Evolutionary conservation across 2,888 invertebrate species (phyloP).

Genomic region (Microctonus aethiopoides): DNA sequence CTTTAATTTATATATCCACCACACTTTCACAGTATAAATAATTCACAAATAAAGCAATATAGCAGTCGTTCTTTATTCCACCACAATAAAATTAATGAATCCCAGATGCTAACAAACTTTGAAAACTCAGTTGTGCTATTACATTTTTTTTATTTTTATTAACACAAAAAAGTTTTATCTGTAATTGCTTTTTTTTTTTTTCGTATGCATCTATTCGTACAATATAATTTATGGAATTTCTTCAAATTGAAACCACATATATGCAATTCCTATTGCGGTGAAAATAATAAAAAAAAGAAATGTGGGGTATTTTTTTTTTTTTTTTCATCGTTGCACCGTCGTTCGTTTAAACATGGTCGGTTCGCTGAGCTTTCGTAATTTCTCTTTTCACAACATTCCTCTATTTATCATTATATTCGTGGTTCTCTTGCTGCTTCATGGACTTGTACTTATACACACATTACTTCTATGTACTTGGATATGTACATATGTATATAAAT

Average conservation of each 20-base stretch:
- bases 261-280: background rate
- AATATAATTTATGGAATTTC: background rate
- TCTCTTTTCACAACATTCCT: constrained; percentile 18
- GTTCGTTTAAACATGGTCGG: constrained; percentile 21
- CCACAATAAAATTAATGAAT: no score
- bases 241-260: background rate
- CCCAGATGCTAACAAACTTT: no score
- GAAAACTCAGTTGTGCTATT: no score
- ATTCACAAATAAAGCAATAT: no score
- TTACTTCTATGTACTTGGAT: background rate
- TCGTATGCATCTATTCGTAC: background rate
- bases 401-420: constrained; percentile 18
- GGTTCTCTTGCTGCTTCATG: constrained; percentile 6
- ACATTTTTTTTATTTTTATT: no score
- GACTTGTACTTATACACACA: no score
- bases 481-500: background rate
- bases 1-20: no score
- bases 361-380: constrained; percentile 22
- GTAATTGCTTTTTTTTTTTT: background rate
- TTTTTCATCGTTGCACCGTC: no score
- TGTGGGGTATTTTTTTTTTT: background rate
- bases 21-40: no score
- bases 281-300: background rate
- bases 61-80: no score
- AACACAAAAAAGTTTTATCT: background rate